phyloP scores from a whole-genome alignment of 2,888 invertebrate species.

The Thymelicus lineola region DNA sequence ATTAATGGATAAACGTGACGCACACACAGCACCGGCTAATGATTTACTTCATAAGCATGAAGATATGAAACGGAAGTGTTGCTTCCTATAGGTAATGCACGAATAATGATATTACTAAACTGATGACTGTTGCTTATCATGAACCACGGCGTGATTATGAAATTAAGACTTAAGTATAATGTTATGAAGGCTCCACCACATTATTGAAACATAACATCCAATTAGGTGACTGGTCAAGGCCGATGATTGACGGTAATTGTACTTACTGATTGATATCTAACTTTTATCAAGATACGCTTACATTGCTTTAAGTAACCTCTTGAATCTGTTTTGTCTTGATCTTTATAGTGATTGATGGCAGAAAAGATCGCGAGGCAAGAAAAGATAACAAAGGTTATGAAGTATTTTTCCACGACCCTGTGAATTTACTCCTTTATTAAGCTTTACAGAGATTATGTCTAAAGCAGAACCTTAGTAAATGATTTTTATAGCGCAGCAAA shows the following conservation, averaged over 20 bases:
- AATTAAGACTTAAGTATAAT: constrained; percentile 41
- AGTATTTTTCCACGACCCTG: constrained; percentile 1
- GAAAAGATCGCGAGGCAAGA: constrained; percentile 11
- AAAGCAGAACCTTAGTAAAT: too few relatives aligned
- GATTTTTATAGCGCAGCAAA: too few relatives aligned
- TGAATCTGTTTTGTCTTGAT: constrained; percentile 3
- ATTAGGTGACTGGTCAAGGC: constrained; percentile 28
- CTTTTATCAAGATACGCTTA: not conserved
- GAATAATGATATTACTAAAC: constrained; percentile 63
- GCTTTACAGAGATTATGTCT: constrained; percentile 8
- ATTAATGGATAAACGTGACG: constrained; percentile 32
- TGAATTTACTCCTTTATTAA: constrained; percentile 9
- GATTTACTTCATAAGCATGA: constrained; percentile 30
- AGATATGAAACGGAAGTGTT: constrained; percentile 60
- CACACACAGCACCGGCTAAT: constrained; percentile 24
- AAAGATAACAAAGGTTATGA: constrained; percentile 9
- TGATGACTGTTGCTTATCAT: constrained; percentile 68
- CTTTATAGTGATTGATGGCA: constrained; percentile 3
- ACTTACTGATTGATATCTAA: constrained; percentile 10
- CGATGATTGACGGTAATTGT: constrained; percentile 5
- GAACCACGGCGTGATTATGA: constrained; percentile 65
- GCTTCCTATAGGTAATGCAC: constrained; percentile 61
- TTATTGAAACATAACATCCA: constrained; percentile 17
- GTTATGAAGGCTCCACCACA: constrained; percentile 2
- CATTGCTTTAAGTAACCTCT: not conserved